Conservation (phyloP, 2,797 vertebrate genomes). For the Acomys russatus region DNA sequence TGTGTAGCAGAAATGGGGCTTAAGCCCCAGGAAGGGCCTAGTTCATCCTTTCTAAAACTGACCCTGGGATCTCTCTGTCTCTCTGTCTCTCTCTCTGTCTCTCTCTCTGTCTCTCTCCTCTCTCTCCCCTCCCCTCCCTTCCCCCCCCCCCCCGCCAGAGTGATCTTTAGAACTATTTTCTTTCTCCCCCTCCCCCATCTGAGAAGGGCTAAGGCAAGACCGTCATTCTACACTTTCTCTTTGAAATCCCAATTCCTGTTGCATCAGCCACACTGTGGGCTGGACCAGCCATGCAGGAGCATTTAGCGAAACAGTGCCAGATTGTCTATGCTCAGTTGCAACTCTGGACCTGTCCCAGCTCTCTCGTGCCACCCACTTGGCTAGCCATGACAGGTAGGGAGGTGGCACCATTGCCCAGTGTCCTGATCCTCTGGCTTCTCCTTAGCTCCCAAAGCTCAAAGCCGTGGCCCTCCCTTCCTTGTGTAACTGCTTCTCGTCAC, state of each 20-base stretch:
- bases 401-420: not conserved
- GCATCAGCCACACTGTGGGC: not conserved
- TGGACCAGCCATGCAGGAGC: not conserved
- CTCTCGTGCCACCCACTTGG: not conserved
- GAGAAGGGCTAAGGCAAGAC: not conserved
- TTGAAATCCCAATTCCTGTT: not conserved
- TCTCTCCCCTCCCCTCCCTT: not conserved
- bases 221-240: not conserved
- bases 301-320: not conserved
- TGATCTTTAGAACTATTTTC: not conserved
- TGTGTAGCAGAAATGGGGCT: not conserved
- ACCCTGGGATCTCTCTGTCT: not conserved
- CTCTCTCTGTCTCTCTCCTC: not conserved
- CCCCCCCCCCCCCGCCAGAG: not conserved
- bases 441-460: not conserved
- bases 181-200: not conserved
- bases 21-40: not conserved
- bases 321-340: not conserved
- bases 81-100: not conserved
- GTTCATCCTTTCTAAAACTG: not conserved
- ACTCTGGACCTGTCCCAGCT: not conserved
- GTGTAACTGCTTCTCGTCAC: not conserved
- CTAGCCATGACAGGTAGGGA: no score
- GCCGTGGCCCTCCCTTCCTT: not conserved
- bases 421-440: not conserved